Evolutionary conservation across 2,888 invertebrate species (phyloP).

Genomic region (Ophioninae sp.): DNA sequence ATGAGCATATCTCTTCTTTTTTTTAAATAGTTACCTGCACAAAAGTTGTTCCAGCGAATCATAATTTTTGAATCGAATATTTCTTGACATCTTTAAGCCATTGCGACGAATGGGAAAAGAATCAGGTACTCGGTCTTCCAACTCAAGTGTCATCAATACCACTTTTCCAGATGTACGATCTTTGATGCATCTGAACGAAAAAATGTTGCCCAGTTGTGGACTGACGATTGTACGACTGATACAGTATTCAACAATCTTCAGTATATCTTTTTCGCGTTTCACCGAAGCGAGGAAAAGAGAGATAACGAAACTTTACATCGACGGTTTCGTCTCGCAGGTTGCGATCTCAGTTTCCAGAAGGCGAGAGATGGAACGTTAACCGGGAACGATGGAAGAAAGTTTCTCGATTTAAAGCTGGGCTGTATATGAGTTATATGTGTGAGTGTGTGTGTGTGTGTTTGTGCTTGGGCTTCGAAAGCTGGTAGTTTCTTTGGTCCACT

Average conservation of each 20-base stretch:
- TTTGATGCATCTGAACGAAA: not conserved
- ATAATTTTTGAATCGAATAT: not conserved
- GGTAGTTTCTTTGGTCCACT: conserved; percentile 6
- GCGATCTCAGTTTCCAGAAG: conserved; percentile 44
- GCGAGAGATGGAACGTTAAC: conserved; percentile 40
- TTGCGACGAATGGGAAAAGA: not conserved
- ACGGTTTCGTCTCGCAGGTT: conserved; percentile 40
- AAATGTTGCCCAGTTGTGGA: conserved; percentile 1
- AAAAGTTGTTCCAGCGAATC: not conserved
- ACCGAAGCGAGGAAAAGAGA: conserved; percentile 5
- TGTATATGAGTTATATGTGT: conserved; percentile 1
- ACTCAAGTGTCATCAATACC: not conserved
- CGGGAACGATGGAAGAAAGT: conserved; percentile 50
- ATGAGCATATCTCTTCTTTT: not conserved
- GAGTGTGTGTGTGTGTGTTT: not conserved
- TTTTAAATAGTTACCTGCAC: too few species aligned
- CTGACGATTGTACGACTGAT: not conserved
- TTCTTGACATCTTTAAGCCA: not conserved
- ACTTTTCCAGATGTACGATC: not conserved
- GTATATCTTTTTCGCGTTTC: conserved; percentile 20
- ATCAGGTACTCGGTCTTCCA: not conserved
- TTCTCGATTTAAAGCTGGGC: conserved; percentile 52
- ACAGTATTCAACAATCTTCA: not conserved
- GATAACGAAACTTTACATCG: conserved; percentile 40
- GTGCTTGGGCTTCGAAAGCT: not conserved